Percentiles rank a stretch among this genome's conserved stretches.
Evolutionary conservation across 2,797 vertebrate genomes (phyloP).

Genomic region (Holocentrus rufus): DNA sequence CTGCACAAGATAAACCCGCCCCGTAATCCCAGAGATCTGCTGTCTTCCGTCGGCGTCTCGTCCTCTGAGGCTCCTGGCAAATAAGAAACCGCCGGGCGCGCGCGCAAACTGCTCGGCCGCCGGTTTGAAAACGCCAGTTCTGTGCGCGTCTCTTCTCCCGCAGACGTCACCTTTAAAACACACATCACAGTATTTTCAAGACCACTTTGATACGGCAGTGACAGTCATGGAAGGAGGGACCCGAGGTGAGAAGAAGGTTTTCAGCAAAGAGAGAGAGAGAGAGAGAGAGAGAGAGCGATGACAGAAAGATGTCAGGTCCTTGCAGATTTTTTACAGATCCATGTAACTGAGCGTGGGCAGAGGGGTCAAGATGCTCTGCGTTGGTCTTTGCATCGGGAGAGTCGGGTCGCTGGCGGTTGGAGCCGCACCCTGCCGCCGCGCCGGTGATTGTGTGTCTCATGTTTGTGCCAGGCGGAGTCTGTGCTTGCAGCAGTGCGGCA

Average conservation of each 20-base stretch:
- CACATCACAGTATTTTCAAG: slow-evolving; percentile 65
- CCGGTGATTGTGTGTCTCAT: slow-evolving; percentile 31
- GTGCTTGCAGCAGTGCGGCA: slow-evolving; percentile 21
- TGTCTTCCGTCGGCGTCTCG: slow-evolving; percentile 30
- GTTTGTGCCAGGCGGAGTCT: slow-evolving; percentile 14
- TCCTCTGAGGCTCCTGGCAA: slow-evolving; percentile 38
- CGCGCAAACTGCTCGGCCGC: slow-evolving; percentile 31
- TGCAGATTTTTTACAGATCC: slow-evolving; percentile 48
- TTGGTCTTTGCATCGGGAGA: slow-evolving; percentile 38
- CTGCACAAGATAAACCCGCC: slow-evolving; percentile 45
- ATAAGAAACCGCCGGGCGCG: slow-evolving; percentile 31
- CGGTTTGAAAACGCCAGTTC: slow-evolving; percentile 27
- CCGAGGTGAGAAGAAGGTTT: slow-evolving; percentile 32
- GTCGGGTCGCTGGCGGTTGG: slow-evolving; percentile 28
- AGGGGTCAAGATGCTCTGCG: slow-evolving; percentile 32
- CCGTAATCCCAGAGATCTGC: slow-evolving; percentile 34
- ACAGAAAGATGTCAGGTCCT: slow-evolving; percentile 39
- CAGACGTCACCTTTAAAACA: slow-evolving; percentile 42
- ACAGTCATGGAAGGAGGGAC: slow-evolving; percentile 46
- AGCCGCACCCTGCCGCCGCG: slow-evolving; percentile 48
- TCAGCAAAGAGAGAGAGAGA: slow-evolving; percentile 23
- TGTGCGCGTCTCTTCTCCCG: slow-evolving; percentile 5
- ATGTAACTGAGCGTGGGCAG: slow-evolving; percentile 12
- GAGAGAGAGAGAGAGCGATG: slow-evolving; percentile 44
- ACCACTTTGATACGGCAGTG: slow-evolving; percentile 70